These are phyloP conservation scores for Blastobasis adustella DNA, from an alignment of 2,888 invertebrate species.

Conservation along the genomic window DNA sequence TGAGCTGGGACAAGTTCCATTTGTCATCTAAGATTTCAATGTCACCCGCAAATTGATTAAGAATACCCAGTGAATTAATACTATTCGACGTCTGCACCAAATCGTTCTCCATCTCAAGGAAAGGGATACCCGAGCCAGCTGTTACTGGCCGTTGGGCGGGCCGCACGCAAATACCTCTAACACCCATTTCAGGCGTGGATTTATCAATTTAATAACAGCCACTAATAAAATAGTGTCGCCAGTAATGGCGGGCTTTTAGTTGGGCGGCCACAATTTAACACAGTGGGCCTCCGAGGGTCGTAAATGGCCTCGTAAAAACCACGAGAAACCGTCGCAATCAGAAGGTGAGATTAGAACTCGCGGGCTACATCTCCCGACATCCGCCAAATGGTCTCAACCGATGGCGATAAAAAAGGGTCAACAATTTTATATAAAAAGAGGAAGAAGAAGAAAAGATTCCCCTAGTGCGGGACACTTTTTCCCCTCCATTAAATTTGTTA, in stretches of 20 bases:
- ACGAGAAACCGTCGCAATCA: constrained; percentile 56
- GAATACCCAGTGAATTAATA: no score
- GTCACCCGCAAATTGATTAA: no score
- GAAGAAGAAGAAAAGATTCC: constrained; percentile 9
- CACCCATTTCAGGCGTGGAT: background rate
- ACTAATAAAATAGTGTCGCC: background rate
- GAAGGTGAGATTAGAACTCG: constrained; percentile 54
- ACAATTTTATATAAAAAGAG: constrained; percentile 43
- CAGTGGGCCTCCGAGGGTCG: constrained; percentile 27
- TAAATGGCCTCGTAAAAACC: constrained; percentile 59
- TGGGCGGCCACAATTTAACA: constrained; percentile 38
- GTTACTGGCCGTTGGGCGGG: no score
- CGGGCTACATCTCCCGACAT: constrained; percentile 17
- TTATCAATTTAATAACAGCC: constrained; percentile 7
- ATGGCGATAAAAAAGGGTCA: constrained; percentile 49
- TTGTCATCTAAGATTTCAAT: no score
- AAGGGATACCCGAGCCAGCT: no score
- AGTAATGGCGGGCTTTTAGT: constrained; percentile 24
- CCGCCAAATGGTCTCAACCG: constrained; percentile 25
- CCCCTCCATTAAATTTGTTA: constrained; percentile 24
- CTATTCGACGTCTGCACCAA: no score
- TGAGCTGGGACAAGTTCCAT: no score
- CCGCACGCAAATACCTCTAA: no score
- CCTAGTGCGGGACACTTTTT: constrained; percentile 18
- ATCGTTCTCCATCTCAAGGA: no score